phyloP scores from a whole-genome alignment of 2,888 invertebrate genomes.

The Caenorhabditis panamensis region DNA sequence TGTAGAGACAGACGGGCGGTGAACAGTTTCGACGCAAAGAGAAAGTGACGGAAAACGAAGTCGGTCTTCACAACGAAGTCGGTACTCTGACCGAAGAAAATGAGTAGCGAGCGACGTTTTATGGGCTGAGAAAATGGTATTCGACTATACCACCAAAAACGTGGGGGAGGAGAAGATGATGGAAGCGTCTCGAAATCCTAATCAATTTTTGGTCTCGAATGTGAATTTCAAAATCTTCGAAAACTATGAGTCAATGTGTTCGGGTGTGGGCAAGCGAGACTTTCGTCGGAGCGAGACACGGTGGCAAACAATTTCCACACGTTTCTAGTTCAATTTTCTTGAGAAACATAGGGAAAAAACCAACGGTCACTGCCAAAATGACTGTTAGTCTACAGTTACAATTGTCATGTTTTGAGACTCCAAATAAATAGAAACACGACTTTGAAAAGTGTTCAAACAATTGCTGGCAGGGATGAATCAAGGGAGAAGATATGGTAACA shows the following conservation, averaged over 20 bases:
- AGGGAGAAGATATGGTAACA: slow-evolving; percentile 13
- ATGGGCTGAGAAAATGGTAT: slow-evolving; percentile 57
- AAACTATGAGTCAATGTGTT: not conserved
- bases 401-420: too few species aligned
- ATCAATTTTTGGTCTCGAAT: slow-evolving; percentile 14
- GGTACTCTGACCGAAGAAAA: slow-evolving; percentile 34
- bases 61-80: not conserved
- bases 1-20: not conserved
- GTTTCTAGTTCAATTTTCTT: not conserved
- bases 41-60: slow-evolving; percentile 52
- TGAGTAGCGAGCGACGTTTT: slow-evolving; percentile 30
- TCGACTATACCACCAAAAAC: slow-evolving; percentile 40
- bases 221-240: not conserved
- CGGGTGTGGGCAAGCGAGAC: not conserved
- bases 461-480: not conserved
- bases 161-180: slow-evolving; percentile 17
- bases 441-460: too few species aligned
- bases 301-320: slow-evolving; percentile 23
- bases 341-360: slow-evolving; percentile 7
- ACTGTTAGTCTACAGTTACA: too few species aligned
- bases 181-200: slow-evolving; percentile 10
- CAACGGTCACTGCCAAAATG: too few species aligned
- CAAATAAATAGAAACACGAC: too few species aligned
- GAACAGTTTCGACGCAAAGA: slow-evolving; percentile 7
- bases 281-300: not conserved